A percentile compares a stretch with the other conserved stretches of the same genome.
These are phyloP conservation scores for Andrena bicolor DNA, from an alignment of 2,888 invertebrate species.

Conservation along the genomic window DNA sequence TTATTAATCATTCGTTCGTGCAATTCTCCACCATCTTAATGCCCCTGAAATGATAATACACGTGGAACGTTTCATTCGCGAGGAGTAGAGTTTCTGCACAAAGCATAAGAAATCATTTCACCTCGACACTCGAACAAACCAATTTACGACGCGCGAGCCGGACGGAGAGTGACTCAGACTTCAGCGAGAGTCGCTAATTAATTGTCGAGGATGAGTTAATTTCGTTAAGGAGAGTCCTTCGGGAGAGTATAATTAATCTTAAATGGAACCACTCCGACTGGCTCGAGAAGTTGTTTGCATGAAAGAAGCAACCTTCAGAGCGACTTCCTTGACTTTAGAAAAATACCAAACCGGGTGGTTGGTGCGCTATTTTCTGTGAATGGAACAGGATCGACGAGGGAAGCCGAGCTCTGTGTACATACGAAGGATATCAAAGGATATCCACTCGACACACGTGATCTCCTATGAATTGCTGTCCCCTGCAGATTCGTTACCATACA, in stretches of 20 bases:
- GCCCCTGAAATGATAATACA: not conserved
- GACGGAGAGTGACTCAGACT: slow-evolving; percentile 38
- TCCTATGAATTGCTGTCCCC: slow-evolving; percentile 18
- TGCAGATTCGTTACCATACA: slow-evolving; percentile 24
- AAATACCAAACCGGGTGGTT: not conserved
- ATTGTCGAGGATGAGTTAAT: slow-evolving; percentile 69
- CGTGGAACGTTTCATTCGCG: slow-evolving; percentile 12
- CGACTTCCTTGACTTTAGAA: not conserved
- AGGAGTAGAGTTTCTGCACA: slow-evolving; percentile 31
- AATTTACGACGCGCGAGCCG: slow-evolving; percentile 43
- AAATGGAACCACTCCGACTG: slow-evolving; percentile 36
- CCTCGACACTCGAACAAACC: slow-evolving; percentile 34
- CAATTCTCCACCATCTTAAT: no score
- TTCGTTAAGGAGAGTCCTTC: slow-evolving; percentile 65
- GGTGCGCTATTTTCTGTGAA: not conserved
- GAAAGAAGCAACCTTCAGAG: not conserved
- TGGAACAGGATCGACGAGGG: not conserved
- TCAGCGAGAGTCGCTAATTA: slow-evolving; percentile 56
- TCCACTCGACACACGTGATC: slow-evolving; percentile 6
- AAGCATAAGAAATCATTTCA: slow-evolving; percentile 42
- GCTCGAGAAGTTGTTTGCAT: slow-evolving; percentile 1
- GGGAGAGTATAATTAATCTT: slow-evolving; percentile 56
- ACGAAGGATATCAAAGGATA: slow-evolving; percentile 15
- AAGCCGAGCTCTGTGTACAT: not conserved
- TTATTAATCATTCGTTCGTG: no score